These are phyloP conservation scores for Poicephalus gulielmi DNA, from an alignment of 2,113 vertebrate species.

Conservation along the genomic window DNA sequence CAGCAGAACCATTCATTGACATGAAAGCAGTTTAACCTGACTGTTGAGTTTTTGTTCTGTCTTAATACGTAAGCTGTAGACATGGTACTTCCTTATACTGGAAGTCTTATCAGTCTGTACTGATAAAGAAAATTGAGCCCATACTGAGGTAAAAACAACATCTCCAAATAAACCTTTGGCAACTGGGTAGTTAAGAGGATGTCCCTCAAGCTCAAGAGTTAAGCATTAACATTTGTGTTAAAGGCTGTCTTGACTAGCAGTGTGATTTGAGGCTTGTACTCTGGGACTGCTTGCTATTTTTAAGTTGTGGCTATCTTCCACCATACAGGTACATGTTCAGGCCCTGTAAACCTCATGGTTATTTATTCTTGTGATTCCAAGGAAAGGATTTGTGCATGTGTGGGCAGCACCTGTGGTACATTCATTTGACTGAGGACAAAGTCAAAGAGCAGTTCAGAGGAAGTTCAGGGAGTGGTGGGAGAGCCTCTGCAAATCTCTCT, in stretches of 20 bases:
- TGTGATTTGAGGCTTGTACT: background rate
- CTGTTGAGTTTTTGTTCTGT: background rate
- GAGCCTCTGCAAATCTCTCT: background rate
- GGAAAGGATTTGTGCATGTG: background rate
- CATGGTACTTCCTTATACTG: background rate
- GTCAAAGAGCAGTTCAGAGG: background rate
- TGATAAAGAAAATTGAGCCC: background rate
- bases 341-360: background rate
- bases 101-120: background rate
- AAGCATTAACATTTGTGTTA: background rate
- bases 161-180: background rate
- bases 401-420: background rate
- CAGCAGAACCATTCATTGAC: background rate
- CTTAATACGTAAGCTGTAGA: background rate
- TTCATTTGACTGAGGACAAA: background rate
- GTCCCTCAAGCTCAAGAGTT: background rate
- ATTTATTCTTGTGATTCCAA: background rate
- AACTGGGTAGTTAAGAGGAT: background rate
- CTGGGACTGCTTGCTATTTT: background rate
- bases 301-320: background rate
- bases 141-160: background rate
- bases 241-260: background rate
- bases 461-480: background rate
- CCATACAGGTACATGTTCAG: accelerated
- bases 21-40: background rate